Conservation (phyloP, 2,113 vertebrate genomes). For the Pycnonotus jocosus region DNA sequence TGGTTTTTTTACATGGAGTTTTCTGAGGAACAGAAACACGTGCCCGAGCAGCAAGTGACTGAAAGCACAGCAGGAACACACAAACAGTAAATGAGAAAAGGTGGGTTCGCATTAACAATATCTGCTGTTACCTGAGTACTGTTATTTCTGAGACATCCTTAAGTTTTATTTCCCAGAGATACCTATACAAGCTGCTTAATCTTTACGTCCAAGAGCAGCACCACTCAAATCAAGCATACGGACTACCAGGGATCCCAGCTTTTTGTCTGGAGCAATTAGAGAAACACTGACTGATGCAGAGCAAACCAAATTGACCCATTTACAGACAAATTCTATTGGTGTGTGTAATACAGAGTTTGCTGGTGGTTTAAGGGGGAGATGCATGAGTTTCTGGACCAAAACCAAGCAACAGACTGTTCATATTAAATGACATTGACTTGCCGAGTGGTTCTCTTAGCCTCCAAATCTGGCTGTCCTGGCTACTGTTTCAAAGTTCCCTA, state of each 20-base stretch:
- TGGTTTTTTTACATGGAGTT: background rate
- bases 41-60: background rate
- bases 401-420: fast-evolving
- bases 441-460: background rate
- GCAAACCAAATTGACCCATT: background rate
- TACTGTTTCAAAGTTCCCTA: background rate
- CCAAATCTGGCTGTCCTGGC: background rate
- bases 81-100: background rate
- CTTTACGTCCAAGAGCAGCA: background rate
- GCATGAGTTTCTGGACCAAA: background rate
- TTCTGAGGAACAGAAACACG: background rate
- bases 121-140: background rate
- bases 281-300: background rate
- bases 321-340: background rate
- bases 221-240: fast-evolving
- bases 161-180: background rate
- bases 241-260: background rate
- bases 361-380: background rate
- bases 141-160: background rate
- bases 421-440: background rate
- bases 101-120: background rate
- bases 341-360: background rate
- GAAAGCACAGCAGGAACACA: background rate
- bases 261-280: background rate
- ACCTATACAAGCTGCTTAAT: background rate